Evolutionary conservation across 2,113 vertebrate genomes (phyloP).

Genomic region (Parus major): DNA sequence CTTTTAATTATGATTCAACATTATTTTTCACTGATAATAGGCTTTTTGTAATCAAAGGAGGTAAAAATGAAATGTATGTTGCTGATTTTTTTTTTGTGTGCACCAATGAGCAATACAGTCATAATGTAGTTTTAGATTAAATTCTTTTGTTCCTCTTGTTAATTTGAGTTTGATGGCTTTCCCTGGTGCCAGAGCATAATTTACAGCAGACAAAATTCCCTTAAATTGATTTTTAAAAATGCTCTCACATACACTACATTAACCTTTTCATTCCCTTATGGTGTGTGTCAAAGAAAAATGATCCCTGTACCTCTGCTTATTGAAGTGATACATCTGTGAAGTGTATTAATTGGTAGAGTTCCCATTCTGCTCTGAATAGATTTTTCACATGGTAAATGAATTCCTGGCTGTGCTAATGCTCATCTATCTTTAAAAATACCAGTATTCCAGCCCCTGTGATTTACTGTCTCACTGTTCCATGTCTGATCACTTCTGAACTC

Average conservation of each 20-base stretch:
- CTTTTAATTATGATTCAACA: conserved; percentile 28
- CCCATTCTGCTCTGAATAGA: neutral
- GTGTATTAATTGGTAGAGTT: conserved; percentile 10
- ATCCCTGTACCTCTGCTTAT: neutral
- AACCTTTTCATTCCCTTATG: conserved; percentile 36
- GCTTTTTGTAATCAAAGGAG: conserved; percentile 31
- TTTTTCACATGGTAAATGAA: neutral
- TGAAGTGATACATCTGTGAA: neutral
- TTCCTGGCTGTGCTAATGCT: neutral
- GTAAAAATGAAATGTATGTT: conserved; percentile 27
- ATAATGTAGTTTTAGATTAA: conserved; percentile 36
- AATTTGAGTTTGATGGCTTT: conserved; percentile 53
- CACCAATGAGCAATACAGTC: conserved; percentile 5
- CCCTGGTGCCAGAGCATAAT: conserved; percentile 16
- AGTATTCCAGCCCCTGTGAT: neutral
- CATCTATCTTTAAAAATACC: neutral
- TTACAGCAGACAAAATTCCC: conserved; percentile 40
- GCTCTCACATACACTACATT: neutral
- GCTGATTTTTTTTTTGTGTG: neutral
- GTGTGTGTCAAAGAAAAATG: conserved; percentile 9
- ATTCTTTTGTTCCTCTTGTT: conserved; percentile 53
- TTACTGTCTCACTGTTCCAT: neutral
- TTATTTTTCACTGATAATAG: conserved; percentile 42
- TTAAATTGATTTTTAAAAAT: conserved; percentile 53
- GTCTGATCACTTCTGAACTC: neutral